Conservation (phyloP, 2,888 invertebrate species). For the Selenia dentaria region DNA sequence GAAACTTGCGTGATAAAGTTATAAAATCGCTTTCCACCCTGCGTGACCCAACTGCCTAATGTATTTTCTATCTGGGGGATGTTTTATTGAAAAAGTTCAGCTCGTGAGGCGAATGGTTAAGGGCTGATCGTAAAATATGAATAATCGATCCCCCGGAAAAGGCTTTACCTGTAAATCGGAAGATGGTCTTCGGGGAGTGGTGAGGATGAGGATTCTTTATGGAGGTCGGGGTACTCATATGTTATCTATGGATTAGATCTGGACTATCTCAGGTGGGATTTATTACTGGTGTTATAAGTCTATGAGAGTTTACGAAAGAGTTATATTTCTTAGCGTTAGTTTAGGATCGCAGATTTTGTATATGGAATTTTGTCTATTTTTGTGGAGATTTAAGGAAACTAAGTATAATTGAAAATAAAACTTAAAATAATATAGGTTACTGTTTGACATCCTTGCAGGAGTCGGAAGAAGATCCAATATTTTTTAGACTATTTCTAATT, state of each 20-base stretch:
- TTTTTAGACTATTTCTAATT: too few species aligned
- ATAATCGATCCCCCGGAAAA: constrained; percentile 55
- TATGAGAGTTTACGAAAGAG: constrained; percentile 5
- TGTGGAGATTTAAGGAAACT: too few species aligned
- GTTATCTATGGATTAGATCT: constrained; percentile 24
- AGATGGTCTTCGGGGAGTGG: constrained; percentile 36
- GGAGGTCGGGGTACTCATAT: constrained; percentile 33
- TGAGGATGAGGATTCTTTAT: constrained; percentile 40
- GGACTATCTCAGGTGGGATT: constrained; percentile 7
- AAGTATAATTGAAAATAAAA: too few species aligned
- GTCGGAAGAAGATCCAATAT: too few species aligned
- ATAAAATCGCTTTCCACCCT: constrained; percentile 74
- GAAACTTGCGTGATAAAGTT: constrained; percentile 73
- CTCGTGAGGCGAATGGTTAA: constrained; percentile 75
- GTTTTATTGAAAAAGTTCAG: constrained; percentile 82
- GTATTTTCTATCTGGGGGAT: constrained; percentile 61
- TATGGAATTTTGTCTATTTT: too few species aligned
- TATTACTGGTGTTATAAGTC: constrained; percentile 14
- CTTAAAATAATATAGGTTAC: too few species aligned
- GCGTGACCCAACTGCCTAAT: constrained; percentile 77
- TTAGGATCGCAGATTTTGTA: not conserved
- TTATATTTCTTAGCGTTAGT: not conserved
- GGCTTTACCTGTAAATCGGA: constrained; percentile 47
- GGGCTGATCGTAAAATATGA: constrained; percentile 73
- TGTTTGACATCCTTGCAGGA: too few species aligned